These are phyloP conservation scores for Mesochorus sp. DNA, from an alignment of 2,888 invertebrate genomes.

Conservation along the genomic window DNA sequence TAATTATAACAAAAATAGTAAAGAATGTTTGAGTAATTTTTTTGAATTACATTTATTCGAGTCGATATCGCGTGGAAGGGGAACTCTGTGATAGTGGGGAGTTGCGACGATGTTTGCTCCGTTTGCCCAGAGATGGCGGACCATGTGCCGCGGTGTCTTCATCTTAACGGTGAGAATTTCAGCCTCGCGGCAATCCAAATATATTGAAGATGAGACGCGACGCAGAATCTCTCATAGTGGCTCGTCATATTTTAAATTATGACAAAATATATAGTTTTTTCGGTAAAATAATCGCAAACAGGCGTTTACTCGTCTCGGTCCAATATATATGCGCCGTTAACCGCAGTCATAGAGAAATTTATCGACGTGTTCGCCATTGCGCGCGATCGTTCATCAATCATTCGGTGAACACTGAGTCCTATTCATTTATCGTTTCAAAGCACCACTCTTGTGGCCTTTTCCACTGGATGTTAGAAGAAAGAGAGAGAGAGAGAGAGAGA, in stretches of 20 bases:
- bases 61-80: constrained; percentile 43
- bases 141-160: constrained; percentile 63
- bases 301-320: neutral
- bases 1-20: too few species aligned
- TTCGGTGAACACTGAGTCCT: constrained; percentile 49
- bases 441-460: constrained; percentile 44
- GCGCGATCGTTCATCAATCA: constrained; percentile 61
- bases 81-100: constrained; percentile 58
- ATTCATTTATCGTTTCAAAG: constrained; percentile 57
- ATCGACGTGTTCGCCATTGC: constrained; percentile 52
- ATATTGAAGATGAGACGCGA: neutral
- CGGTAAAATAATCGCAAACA: constrained; percentile 5
- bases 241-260: neutral
- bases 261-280: neutral
- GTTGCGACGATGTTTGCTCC: constrained; percentile 61
- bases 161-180: constrained; percentile 13
- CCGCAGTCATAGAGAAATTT: constrained; percentile 47
- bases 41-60: too few species aligned
- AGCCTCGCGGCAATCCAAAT: neutral
- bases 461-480: neutral
- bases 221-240: neutral
- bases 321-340: too few species aligned
- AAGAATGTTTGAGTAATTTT: too few species aligned
- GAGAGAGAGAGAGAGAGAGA: neutral
- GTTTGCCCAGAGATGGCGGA: constrained; percentile 70